Percentiles rank a stretch among this genome's conserved stretches.
phyloP scores from a whole-genome alignment of 1,140 invertebrate species.

The Drosophila tropicalis region DNA sequence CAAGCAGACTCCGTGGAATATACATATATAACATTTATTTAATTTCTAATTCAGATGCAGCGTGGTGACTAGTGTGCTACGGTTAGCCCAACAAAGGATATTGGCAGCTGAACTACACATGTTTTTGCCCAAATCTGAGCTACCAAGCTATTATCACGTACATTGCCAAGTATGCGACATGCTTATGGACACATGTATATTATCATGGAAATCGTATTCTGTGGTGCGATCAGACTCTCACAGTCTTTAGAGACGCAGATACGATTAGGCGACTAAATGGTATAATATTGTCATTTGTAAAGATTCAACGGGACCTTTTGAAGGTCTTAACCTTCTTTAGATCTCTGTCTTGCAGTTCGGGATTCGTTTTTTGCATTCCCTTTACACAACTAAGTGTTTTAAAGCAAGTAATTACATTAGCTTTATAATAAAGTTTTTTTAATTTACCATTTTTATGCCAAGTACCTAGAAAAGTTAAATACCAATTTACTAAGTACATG shows the following conservation, averaged over 20 bases:
- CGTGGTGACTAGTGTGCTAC: slow-evolving; percentile 51
- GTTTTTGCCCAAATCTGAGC: slow-evolving; percentile 77
- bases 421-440: too few species aligned
- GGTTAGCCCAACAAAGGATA: slow-evolving; percentile 56
- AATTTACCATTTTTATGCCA: too few species aligned
- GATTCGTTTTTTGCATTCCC: too few species aligned
- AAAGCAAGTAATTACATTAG: too few species aligned
- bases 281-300: too few species aligned
- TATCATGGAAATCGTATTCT: slow-evolving; percentile 41
- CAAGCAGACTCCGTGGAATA: slow-evolving; percentile 4
- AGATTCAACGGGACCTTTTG: too few species aligned
- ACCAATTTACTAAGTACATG: too few species aligned
- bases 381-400: too few species aligned
- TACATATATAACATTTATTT: slow-evolving; percentile 47
- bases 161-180: slow-evolving; percentile 17
- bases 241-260: neutral
- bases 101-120: slow-evolving; percentile 80
- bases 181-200: slow-evolving; percentile 42
- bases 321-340: too few species aligned
- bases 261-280: too few species aligned
- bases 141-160: slow-evolving; percentile 70
- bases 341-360: too few species aligned
- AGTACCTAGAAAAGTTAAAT: too few species aligned
- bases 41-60: slow-evolving; percentile 81
- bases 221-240: slow-evolving; percentile 2